Conservation (phyloP, 2,797 vertebrate species). For the Huso huso region DNA sequence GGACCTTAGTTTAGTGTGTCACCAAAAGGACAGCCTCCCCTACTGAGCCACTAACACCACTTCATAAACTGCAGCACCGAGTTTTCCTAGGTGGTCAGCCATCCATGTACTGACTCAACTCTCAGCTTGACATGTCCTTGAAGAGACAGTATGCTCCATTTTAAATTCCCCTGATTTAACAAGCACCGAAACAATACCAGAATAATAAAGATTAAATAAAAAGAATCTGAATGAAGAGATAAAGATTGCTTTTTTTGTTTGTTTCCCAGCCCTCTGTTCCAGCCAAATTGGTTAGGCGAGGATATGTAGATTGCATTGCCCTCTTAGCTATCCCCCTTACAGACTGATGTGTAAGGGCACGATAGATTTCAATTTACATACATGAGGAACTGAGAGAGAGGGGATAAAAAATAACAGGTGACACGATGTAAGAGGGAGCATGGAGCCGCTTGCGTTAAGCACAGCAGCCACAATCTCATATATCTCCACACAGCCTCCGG, state of each 20-base stretch:
- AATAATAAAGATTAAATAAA: constrained; percentile 35
- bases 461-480: constrained; percentile 68
- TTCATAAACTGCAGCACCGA: too few species aligned
- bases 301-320: constrained; percentile 61
- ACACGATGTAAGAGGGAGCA: constrained; percentile 48
- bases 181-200: background rate
- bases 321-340: constrained; percentile 29
- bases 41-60: too few species aligned
- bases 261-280: constrained; percentile 36
- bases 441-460: constrained; percentile 48
- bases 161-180: background rate
- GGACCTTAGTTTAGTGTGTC: too few species aligned
- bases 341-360: constrained; percentile 55
- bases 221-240: constrained; percentile 35
- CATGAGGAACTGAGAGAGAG: constrained; percentile 45
- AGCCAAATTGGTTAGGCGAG: constrained; percentile 60
- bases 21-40: too few species aligned
- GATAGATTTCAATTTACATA: constrained; percentile 78
- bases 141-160: too few species aligned
- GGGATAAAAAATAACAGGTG: constrained; percentile 40
- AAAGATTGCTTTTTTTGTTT: constrained; percentile 60
- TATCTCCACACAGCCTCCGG: constrained; percentile 60
- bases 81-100: too few species aligned
- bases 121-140: too few species aligned
- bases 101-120: too few species aligned